Conservation (phyloP, 2,888 invertebrate genomes). For the Cremastinae sp. region DNA sequence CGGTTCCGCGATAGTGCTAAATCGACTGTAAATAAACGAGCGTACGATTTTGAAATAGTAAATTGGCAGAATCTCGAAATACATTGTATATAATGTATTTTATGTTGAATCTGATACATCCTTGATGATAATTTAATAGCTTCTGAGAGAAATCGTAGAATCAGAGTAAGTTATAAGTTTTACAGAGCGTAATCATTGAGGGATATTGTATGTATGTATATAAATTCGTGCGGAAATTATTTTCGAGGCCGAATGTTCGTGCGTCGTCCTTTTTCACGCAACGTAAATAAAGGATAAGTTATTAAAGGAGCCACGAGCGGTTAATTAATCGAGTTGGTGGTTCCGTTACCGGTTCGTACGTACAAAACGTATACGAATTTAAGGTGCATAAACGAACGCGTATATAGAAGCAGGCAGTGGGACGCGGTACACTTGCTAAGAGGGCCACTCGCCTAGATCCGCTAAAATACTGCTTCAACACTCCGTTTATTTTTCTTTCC, state of each 20-base stretch:
- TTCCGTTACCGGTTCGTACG: constrained; percentile 56
- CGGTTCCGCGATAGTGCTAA: too few species aligned
- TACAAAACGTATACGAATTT: constrained; percentile 13
- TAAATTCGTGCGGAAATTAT: too few species aligned
- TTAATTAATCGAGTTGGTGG: constrained; percentile 61
- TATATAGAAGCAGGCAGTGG: constrained; percentile 63
- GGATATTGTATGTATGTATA: too few species aligned
- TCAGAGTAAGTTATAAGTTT: constrained; percentile 40
- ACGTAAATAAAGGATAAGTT: constrained; percentile 39
- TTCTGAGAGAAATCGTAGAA: constrained; percentile 31
- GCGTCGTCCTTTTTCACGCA: constrained; percentile 20
- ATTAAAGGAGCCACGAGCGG: constrained; percentile 56
- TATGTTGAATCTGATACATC: neutral
- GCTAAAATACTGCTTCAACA: constrained; percentile 38
- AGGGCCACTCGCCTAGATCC: constrained; percentile 72
- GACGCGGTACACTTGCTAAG: constrained; percentile 78
- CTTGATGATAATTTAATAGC: neutral
- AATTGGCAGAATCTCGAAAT: too few species aligned
- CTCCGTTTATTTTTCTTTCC: constrained; percentile 44
- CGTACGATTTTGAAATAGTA: too few species aligned
- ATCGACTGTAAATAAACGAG: too few species aligned
- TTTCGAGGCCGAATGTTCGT: too few species aligned
- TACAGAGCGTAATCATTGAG: constrained; percentile 62
- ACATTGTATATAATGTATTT: too few species aligned
- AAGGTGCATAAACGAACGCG: constrained; percentile 34